Percentiles rank a stretch among this genome's conserved stretches.
Conservation (phyloP, 92 coral and sea anemone genomes). For the Virgularia gustaviana region DNA sequence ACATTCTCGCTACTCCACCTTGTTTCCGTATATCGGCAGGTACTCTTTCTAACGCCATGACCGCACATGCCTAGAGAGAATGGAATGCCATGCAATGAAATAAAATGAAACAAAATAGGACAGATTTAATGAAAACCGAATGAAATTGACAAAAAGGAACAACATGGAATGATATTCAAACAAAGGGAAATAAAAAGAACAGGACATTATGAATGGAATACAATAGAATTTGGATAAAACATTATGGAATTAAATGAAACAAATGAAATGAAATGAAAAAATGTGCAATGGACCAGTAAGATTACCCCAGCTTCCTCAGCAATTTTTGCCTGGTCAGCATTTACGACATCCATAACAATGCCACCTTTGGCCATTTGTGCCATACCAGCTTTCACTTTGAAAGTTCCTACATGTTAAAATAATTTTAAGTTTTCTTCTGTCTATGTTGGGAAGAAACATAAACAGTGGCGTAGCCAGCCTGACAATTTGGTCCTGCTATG, state of each 20-base stretch:
- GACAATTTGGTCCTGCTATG: too few species aligned
- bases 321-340: slow-evolving; percentile 80
- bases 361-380: slow-evolving; percentile 99
- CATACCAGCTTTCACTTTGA: slow-evolving; percentile 88
- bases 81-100: background rate
- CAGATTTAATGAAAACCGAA: background rate
- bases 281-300: background rate
- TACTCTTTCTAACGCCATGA: slow-evolving; percentile 95
- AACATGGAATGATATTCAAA: too few species aligned
- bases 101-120: background rate
- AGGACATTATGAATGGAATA: too few species aligned
- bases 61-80: slow-evolving; percentile 86
- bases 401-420: slow-evolving; percentile 63
- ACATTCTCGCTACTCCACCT: slow-evolving; percentile 97
- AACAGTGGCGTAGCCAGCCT: too few species aligned
- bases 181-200: too few species aligned
- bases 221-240: background rate
- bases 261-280: background rate
- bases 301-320: slow-evolving; percentile 97
- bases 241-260: background rate
- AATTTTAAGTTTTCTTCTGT: background rate
- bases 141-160: too few species aligned
- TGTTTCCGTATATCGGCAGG: slow-evolving; percentile 93
- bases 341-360: slow-evolving; percentile 95
- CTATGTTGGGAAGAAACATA: background rate